A percentile compares a stretch with the other conserved stretches of the same genome.
Evolutionary conservation across 1,140 invertebrate genomes (phyloP).

Genomic region (Trachymyrmex septentrionalis): DNA sequence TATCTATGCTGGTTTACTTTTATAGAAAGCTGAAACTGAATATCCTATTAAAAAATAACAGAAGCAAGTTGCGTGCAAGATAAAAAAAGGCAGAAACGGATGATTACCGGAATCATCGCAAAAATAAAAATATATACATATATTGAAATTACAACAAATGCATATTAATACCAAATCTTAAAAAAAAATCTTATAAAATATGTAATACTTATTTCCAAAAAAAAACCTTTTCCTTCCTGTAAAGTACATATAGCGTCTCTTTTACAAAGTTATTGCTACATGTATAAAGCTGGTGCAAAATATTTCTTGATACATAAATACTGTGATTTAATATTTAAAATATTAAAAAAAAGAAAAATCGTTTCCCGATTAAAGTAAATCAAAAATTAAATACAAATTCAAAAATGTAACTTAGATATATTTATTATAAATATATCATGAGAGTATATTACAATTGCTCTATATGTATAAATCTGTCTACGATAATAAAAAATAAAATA

Average conservation of each 20-base stretch:
- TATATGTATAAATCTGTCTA: not conserved
- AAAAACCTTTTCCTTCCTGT: not conserved
- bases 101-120: not conserved
- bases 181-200: constrained; percentile 24
- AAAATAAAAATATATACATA: constrained; percentile 3
- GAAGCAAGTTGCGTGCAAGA: not conserved
- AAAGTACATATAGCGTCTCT: not conserved
- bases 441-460: not conserved
- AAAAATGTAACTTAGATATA: not conserved
- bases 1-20: constrained; percentile 76
- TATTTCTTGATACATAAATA: not conserved
- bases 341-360: not conserved
- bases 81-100: not conserved
- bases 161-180: not conserved
- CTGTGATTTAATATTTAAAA: not conserved
- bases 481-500: constrained; percentile 5
- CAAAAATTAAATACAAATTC: constrained; percentile 2
- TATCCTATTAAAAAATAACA: not conserved
- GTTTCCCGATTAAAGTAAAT: not conserved
- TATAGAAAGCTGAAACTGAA: constrained; percentile 16
- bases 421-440: constrained; percentile 3
- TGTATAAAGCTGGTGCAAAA: not conserved
- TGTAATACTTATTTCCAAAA: not conserved
- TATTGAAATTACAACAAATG: not conserved
- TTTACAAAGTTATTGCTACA: not conserved